Evolutionary conservation across 2,797 vertebrate genomes (phyloP), one percentile per base, ranked within the genome.

Genomic region (Catostomus latipinnis): DNA sequence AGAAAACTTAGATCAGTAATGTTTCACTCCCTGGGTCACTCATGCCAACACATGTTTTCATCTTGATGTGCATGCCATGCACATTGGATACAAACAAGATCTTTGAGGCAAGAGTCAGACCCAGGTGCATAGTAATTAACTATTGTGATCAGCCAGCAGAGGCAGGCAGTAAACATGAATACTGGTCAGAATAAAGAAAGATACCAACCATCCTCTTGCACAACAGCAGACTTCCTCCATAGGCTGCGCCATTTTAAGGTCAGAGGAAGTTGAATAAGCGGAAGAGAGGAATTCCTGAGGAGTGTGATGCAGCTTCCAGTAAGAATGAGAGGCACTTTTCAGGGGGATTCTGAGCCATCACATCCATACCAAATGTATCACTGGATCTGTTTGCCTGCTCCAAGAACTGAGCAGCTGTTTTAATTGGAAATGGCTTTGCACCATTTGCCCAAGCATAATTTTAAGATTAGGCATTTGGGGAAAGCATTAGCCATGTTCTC

Each of bases 151-250:
- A n/a, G 60, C 13, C 53, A 54, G n/a, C 12, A 54, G 53, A 13
- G 34, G 13, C 60, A 63, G 61, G 1, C 18, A 34, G 70, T 65
- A 71, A 76, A 71, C 65, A 70, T 65, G 60, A 56, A 70, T 6
- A 43, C 11, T n/a, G 16, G 34, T 43, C 54, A 54, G 56, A 66
- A 5, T 6, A 71, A 13, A 70, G 65, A 74, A 71, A 8, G 61
- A 80, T 77, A 75, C 71, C 76, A 83, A 83, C 56, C 60, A 14
- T 45, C 46, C 34, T 81, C 71, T 72, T 73, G 67, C 65, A 57
- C 77, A 80, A 69, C 60, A 71, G 62, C 60, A 0, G 10, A 78
- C 72, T 80, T 69, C 75, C 45, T 57, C 63, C 58, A 18, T 1
- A 12, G 0, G 34, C 16, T 6, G 43, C 10, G 45, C 13, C 75